Evolutionary conservation across 2,888 invertebrate species (phyloP).

Genomic region (Gonocerus acuteangulatus): DNA sequence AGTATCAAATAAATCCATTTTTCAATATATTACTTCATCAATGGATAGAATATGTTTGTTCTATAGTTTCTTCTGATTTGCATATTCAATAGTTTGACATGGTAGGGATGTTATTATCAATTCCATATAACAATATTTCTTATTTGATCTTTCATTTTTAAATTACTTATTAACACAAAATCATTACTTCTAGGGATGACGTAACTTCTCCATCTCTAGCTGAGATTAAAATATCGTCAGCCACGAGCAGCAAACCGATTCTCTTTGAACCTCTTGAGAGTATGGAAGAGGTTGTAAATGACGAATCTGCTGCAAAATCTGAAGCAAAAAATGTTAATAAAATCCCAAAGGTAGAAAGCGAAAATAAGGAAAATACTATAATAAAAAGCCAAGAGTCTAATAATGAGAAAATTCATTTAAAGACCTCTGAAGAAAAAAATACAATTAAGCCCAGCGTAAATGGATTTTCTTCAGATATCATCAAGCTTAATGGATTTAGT

Average conservation of each 20-base stretch:
- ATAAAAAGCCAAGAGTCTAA: not conserved
- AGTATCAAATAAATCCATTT: too few species aligned
- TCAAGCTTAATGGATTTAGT: not conserved
- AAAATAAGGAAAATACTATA: not conserved
- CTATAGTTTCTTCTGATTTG: too few species aligned
- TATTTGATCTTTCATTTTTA: too few species aligned
- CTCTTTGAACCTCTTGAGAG: slow-evolving; percentile 29
- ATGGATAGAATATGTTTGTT: too few species aligned
- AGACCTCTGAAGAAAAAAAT: too few species aligned
- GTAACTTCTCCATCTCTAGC: slow-evolving; percentile 38
- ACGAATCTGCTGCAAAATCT: slow-evolving; percentile 35
- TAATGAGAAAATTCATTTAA: not conserved
- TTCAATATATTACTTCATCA: too few species aligned
- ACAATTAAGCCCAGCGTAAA: not conserved
- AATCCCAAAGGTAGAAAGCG: slow-evolving; percentile 26
- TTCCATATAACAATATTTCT: too few species aligned
- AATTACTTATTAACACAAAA: not conserved
- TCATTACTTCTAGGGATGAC: slow-evolving; percentile 41
- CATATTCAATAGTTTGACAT: too few species aligned
- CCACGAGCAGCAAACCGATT: slow-evolving; percentile 38
- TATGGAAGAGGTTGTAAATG: slow-evolving; percentile 34
- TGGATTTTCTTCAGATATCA: not conserved
- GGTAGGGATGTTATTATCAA: too few species aligned
- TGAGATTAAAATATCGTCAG: slow-evolving; percentile 38
- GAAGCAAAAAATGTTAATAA: slow-evolving; percentile 4